Conservation (phyloP, 2,888 invertebrate species). For the Hedya salicella region DNA sequence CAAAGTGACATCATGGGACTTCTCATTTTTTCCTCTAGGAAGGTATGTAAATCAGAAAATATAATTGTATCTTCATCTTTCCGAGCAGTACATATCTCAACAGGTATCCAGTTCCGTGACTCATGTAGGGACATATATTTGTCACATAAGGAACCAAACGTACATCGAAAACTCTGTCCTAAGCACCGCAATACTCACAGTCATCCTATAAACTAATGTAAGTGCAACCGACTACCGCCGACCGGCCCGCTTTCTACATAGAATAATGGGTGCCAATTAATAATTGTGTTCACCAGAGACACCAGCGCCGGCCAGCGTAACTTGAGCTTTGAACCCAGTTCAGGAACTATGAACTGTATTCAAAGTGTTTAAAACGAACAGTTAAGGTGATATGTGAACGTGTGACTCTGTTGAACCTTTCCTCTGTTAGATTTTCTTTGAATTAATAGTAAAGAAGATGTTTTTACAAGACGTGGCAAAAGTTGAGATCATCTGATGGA, state of each 20-base stretch:
- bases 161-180: background rate
- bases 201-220: conserved; percentile 40
- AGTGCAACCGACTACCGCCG: conserved; percentile 45
- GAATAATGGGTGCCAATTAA: conserved; percentile 48
- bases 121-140: too few species aligned
- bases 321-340: conserved; percentile 20
- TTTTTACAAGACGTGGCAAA: too few species aligned
- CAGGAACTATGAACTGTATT: conserved; percentile 31
- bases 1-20: too few species aligned
- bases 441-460: too few species aligned
- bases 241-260: conserved; percentile 46
- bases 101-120: too few species aligned
- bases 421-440: conserved; percentile 12
- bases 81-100: too few species aligned
- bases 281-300: conserved; percentile 36
- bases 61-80: too few species aligned
- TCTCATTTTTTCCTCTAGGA: too few species aligned
- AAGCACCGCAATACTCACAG: background rate
- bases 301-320: conserved; percentile 13
- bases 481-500: too few species aligned
- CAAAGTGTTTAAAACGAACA: conserved; percentile 24
- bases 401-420: conserved; percentile 3
- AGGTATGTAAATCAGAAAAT: too few species aligned
- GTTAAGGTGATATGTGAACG: conserved; percentile 13
- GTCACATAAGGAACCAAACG: too few species aligned